Evolutionary conservation across 2,888 invertebrate species (phyloP).

Genomic region (Athripsodes cinereus): DNA sequence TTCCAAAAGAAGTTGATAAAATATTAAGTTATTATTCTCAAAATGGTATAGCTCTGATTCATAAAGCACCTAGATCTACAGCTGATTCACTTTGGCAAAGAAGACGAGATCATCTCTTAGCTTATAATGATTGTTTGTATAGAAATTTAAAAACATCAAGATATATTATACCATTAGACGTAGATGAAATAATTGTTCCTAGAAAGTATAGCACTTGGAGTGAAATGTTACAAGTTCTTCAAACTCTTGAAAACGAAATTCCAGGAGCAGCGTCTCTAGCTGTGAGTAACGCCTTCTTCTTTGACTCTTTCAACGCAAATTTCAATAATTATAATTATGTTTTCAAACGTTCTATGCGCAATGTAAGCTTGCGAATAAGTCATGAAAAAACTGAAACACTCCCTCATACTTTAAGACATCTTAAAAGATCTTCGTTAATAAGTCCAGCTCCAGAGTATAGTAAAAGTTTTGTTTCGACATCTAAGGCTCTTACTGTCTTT

Average conservation of each 20-base stretch:
- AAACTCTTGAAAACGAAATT: constrained; percentile 40
- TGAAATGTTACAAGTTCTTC: constrained; percentile 48
- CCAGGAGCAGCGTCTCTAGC: constrained; percentile 54
- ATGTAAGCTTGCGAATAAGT: no score
- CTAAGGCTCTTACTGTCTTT: constrained; percentile 62
- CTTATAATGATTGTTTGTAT: constrained; percentile 75
- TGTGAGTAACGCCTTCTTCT: constrained; percentile 64
- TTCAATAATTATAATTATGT: neutral
- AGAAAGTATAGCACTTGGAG: constrained; percentile 53
- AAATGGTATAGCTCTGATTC: constrained; percentile 44
- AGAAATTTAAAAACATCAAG: constrained; percentile 59
- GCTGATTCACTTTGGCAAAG: constrained; percentile 53
- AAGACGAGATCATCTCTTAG: constrained; percentile 65
- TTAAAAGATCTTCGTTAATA: constrained; percentile 50
- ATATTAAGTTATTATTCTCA: constrained; percentile 53
- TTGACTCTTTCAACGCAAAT: constrained; percentile 43
- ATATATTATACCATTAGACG: constrained; percentile 62
- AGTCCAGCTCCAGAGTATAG: constrained; percentile 61
- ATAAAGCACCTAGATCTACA: constrained; percentile 49
- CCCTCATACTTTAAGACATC: constrained; percentile 46
- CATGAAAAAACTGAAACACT: constrained; percentile 13
- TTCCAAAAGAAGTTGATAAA: constrained; percentile 49
- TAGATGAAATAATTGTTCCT: constrained; percentile 69
- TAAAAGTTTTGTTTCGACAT: constrained; percentile 65
- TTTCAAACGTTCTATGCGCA: neutral